Conservation (phyloP, 2,113 vertebrate species). For the Proteles cristata region DNA sequence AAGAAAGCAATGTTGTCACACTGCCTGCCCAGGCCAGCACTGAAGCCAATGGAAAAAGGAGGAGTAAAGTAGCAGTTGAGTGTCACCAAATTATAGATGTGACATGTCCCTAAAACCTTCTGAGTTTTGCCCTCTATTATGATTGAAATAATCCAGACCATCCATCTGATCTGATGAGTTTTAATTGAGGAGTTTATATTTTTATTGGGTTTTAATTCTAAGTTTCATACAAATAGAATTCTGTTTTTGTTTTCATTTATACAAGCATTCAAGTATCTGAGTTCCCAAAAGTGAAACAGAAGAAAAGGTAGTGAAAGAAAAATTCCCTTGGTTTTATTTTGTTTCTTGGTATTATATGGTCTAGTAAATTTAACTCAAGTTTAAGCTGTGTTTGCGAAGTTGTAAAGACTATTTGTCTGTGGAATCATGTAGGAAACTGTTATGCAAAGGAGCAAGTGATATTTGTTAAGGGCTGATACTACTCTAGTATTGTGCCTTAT, state of each 20-base stretch:
- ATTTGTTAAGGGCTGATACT: not conserved
- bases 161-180: not conserved
- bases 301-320: not conserved
- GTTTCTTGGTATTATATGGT: not conserved
- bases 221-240: not conserved
- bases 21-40: not conserved
- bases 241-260: not conserved
- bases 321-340: not conserved
- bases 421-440: not conserved
- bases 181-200: constrained; percentile 1
- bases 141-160: not conserved
- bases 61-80: not conserved
- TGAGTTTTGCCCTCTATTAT: not conserved
- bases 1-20: constrained; percentile 56
- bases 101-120: not conserved
- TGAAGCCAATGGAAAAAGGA: constrained; percentile 25
- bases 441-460: not conserved
- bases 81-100: not conserved
- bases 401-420: not conserved
- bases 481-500: no score
- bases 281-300: not conserved
- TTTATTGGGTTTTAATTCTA: constrained; percentile 31
- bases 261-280: not conserved
- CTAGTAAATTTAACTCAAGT: constrained; percentile 26
- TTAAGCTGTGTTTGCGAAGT: not conserved